These are phyloP conservation scores for Leucozona laternaria DNA, from an alignment of 2,888 invertebrate genomes.

Conservation along the genomic window DNA sequence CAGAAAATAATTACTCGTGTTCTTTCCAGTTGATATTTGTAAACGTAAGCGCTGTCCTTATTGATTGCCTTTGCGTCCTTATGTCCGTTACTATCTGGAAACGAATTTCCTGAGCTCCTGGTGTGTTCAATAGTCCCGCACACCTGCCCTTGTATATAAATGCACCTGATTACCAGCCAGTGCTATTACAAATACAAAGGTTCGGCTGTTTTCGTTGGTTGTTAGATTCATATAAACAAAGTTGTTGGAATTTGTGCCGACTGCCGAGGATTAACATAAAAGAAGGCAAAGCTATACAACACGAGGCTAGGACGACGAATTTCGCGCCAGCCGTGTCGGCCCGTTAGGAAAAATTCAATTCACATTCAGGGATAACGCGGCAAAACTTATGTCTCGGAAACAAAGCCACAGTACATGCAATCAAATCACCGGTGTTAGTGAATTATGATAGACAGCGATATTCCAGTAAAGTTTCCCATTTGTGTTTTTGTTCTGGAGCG, in stretches of 20 bases:
- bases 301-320: neutral
- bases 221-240: constrained; percentile 30
- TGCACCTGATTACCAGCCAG: neutral
- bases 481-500: neutral
- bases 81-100: constrained; percentile 50
- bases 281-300: constrained; percentile 26
- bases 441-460: constrained; percentile 57
- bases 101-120: constrained; percentile 55
- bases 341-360: constrained; percentile 49
- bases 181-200: neutral
- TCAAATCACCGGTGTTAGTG: constrained; percentile 63
- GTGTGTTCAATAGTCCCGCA: neutral
- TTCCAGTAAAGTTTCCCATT: constrained; percentile 14
- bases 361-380: constrained; percentile 36
- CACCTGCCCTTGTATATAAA: neutral
- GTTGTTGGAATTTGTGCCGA: constrained; percentile 23
- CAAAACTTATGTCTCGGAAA: constrained; percentile 57
- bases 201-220: constrained; percentile 14
- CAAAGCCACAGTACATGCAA: constrained; percentile 65
- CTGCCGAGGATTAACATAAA: constrained; percentile 38
- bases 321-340: constrained; percentile 31
- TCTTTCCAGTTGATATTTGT: constrained; percentile 59
- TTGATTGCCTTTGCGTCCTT: constrained; percentile 61
- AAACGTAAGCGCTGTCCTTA: constrained; percentile 61
- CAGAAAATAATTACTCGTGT: constrained; percentile 63